Evolutionary conservation across 2,888 invertebrate genomes (phyloP).

Genomic region (Phrixothrix hirtus): DNA sequence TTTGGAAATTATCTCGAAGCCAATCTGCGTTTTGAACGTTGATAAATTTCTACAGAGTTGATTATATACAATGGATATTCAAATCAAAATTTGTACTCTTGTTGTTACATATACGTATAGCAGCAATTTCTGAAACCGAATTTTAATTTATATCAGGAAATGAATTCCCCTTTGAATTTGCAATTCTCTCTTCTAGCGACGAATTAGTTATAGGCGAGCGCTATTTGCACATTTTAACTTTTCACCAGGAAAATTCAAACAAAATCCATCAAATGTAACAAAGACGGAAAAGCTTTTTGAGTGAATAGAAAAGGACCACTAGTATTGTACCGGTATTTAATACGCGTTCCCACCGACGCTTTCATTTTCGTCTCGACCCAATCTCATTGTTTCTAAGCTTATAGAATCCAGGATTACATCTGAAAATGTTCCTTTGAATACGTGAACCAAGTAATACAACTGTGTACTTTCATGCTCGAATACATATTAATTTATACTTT

Average conservation of each 20-base stretch:
- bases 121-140: constrained; percentile 19
- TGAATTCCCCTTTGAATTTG: constrained; percentile 27
- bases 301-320: constrained; percentile 4
- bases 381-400: constrained; percentile 29
- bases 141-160: constrained; percentile 30
- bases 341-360: constrained; percentile 19
- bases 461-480: constrained; percentile 17
- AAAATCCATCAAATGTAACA: constrained; percentile 21
- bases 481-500: too few species aligned
- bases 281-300: constrained; percentile 1
- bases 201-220: constrained; percentile 29
- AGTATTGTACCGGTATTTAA: constrained; percentile 20
- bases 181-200: constrained; percentile 22
- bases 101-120: constrained; percentile 5
- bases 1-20: not conserved
- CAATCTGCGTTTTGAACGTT: not conserved
- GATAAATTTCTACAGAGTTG: constrained; percentile 8
- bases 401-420: constrained; percentile 28
- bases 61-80: constrained; percentile 11
- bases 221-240: constrained; percentile 28
- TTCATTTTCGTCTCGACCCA: constrained; percentile 25
- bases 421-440: constrained; percentile 26
- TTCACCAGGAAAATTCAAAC: constrained; percentile 8
- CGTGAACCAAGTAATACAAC: constrained; percentile 23
- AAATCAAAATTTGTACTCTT: constrained; percentile 11